Evolutionary conservation across 2,888 invertebrate species (phyloP).

Genomic region (Calameuta pallipes): DNA sequence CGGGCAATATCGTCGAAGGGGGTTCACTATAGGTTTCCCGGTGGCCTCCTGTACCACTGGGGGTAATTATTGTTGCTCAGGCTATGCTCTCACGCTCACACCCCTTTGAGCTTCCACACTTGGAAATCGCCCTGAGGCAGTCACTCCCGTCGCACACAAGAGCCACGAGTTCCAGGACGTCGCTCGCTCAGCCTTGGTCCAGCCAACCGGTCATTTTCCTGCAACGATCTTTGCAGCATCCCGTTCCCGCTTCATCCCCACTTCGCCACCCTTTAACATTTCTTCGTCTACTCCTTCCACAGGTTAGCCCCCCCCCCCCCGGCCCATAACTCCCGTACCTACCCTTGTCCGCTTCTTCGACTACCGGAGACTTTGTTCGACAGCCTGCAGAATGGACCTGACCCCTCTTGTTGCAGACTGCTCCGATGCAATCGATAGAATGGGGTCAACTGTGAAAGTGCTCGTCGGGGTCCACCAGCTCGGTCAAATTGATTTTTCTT

Average conservation of each 20-base stretch:
- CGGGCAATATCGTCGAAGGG: constrained; percentile 10
- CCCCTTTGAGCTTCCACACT: constrained; percentile 36
- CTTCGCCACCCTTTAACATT: constrained; percentile 25
- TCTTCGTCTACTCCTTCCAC: constrained; percentile 24
- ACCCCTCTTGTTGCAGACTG: constrained; percentile 1
- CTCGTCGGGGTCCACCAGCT: constrained; percentile 27
- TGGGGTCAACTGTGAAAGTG: constrained; percentile 55
- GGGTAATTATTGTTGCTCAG: constrained; percentile 59
- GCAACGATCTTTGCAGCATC: constrained; percentile 48
- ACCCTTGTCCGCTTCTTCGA: constrained; percentile 4
- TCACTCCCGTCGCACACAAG: constrained; percentile 17
- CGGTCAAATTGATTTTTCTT: constrained; percentile 32
- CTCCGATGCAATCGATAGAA: constrained; percentile 39
- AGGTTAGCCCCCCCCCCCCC: constrained; percentile 17
- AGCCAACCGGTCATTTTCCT: constrained; percentile 56
- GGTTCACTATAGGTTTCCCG: constrained; percentile 33
- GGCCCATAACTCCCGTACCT: constrained; percentile 16
- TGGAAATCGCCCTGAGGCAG: constrained; percentile 33
- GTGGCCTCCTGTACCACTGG: constrained; percentile 49
- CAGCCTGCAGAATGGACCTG: not conserved
- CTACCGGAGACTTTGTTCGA: constrained; percentile 29
- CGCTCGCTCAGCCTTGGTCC: constrained; percentile 20
- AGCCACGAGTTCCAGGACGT: constrained; percentile 6
- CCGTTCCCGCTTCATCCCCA: constrained; percentile 29
- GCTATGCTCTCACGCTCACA: constrained; percentile 61